These are phyloP conservation scores for Drosophila varians DNA, from an alignment of 1,140 invertebrate genomes.

Conservation along the genomic window DNA sequence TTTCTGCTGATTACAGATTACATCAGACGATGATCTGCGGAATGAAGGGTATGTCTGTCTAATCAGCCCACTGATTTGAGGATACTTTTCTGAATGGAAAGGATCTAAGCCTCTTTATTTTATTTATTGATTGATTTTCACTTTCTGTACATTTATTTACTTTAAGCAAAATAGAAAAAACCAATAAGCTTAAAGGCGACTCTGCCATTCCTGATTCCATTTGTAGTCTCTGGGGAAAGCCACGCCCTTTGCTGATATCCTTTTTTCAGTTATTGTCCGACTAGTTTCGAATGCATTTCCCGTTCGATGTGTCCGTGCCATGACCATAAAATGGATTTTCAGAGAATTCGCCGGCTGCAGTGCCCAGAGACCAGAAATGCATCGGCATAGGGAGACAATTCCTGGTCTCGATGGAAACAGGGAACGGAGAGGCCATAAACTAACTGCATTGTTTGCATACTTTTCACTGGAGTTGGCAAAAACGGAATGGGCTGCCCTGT, in stretches of 20 bases:
- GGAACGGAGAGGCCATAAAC: slow-evolving; percentile 23
- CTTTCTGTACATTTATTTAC: not conserved
- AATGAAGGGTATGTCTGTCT: slow-evolving; percentile 44
- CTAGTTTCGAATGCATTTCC: slow-evolving; percentile 41
- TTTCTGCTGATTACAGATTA: slow-evolving; percentile 64
- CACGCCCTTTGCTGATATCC: slow-evolving; percentile 1
- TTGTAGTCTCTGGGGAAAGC: slow-evolving; percentile 7
- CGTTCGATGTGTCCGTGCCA: slow-evolving; percentile 43
- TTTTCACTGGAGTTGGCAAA: slow-evolving; percentile 18
- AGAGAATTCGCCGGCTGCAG: slow-evolving; percentile 4
- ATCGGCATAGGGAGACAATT: not conserved
- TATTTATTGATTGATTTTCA: slow-evolving; percentile 1
- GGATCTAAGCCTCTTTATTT: not conserved
- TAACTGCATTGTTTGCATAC: slow-evolving; percentile 51
- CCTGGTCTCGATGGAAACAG: not conserved
- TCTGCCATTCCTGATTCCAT: slow-evolving; percentile 3
- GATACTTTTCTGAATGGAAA: not conserved
- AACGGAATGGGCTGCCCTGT: not conserved
- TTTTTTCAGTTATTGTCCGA: slow-evolving; percentile 47
- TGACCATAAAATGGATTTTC: slow-evolving; percentile 42
- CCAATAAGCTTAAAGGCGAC: not conserved
- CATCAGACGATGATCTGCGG: slow-evolving; percentile 30
- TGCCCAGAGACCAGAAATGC: not conserved
- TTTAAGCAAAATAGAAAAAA: not conserved
- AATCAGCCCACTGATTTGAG: slow-evolving; percentile 15